phyloP scores from a whole-genome alignment of 2,113 vertebrate species.

The Phycodurus eques region DNA sequence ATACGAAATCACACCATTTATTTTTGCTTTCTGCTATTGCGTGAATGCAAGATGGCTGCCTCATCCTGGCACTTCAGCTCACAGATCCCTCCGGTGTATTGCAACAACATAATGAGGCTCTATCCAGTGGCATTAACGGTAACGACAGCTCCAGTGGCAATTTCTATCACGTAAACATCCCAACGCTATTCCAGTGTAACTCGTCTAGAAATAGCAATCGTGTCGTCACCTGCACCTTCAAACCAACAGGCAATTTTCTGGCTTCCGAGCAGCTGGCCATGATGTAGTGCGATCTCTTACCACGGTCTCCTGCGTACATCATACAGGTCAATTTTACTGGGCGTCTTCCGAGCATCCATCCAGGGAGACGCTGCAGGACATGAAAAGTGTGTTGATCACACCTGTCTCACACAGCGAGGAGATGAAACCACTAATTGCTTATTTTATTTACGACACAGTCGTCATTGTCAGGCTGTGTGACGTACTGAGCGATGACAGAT shows the following conservation, averaged over 20 bases:
- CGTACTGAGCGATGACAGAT: not conserved
- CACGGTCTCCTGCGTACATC: slow-evolving; percentile 96
- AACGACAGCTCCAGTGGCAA: too few species aligned
- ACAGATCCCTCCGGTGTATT: too few species aligned
- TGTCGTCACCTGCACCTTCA: not conserved
- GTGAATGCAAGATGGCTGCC: too few species aligned
- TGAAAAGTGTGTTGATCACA: slow-evolving; percentile 9
- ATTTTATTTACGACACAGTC: slow-evolving; percentile 17
- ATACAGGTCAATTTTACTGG: slow-evolving; percentile 94
- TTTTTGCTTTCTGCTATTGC: too few species aligned
- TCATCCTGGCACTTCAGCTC: too few species aligned
- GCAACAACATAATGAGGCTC: too few species aligned
- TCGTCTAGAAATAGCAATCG: too few species aligned
- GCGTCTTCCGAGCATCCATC: slow-evolving; percentile 91
- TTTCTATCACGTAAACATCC: too few species aligned
- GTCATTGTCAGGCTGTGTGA: not conserved
- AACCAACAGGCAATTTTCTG: not conserved
- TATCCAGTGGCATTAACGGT: too few species aligned
- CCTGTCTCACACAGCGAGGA: not conserved
- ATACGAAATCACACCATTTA: too few species aligned
- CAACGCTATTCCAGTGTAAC: too few species aligned
- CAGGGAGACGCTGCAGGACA: slow-evolving; percentile 85
- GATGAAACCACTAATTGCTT: slow-evolving; percentile 11
- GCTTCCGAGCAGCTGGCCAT: not conserved
- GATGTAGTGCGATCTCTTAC: slow-evolving; percentile 70